Conservation (phyloP, 2,888 invertebrate species). For the Erebia ligea region DNA sequence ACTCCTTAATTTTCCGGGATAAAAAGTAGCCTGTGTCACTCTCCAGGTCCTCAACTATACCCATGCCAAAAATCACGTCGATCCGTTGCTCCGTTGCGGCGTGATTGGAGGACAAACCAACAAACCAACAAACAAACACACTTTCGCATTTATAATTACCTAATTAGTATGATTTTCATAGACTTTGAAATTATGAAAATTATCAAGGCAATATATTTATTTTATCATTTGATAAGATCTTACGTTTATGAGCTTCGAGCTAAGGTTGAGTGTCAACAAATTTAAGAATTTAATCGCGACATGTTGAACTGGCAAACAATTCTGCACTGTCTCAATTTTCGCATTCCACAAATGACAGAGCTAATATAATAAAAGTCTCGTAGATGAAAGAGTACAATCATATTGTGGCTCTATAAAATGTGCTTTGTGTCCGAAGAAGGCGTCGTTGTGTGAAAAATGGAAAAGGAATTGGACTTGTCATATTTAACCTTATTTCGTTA, state of each 20-base stretch:
- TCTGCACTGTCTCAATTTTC: constrained; percentile 69
- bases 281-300: constrained; percentile 5
- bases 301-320: constrained; percentile 25
- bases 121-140: too few relatives aligned
- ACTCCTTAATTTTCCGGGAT: too few relatives aligned
- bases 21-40: too few relatives aligned
- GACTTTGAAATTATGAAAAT: too few relatives aligned
- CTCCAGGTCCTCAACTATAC: too few relatives aligned
- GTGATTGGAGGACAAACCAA: too few relatives aligned
- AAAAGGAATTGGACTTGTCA: constrained; percentile 77
- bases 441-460: constrained; percentile 78
- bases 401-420: constrained; percentile 78
- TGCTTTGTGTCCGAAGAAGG: constrained; percentile 72
- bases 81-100: too few relatives aligned
- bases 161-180: too few relatives aligned
- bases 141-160: too few relatives aligned
- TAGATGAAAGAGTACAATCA: constrained; percentile 80
- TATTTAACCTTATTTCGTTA: constrained; percentile 50
- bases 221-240: background rate
- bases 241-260: background rate
- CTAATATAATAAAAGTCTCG: constrained; percentile 69
- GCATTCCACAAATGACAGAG: constrained; percentile 71
- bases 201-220: too few relatives aligned
- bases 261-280: background rate
- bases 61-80: too few relatives aligned